Evolutionary conservation across 2,888 invertebrate species (phyloP).

Genomic region (Allygus modestus): DNA sequence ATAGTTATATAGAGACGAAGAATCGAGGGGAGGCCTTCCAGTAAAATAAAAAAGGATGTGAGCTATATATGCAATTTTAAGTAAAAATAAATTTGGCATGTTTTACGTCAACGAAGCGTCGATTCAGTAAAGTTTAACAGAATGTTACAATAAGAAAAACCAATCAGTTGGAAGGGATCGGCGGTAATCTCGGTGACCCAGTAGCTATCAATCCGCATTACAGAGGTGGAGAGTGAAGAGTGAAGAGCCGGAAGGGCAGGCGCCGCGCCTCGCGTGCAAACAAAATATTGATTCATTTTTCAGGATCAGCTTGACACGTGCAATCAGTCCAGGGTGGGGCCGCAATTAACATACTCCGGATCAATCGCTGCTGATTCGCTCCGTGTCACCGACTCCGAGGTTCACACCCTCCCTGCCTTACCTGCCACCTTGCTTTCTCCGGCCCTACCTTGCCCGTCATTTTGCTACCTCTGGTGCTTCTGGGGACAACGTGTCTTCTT

Average conservation of each 20-base stretch:
- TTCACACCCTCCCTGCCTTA: slow-evolving; percentile 26
- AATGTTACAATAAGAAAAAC: slow-evolving; percentile 19
- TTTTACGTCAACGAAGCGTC: too few relatives aligned
- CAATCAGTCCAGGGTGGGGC: slow-evolving; percentile 63
- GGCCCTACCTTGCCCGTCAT: too few relatives aligned
- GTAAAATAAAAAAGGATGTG: too few relatives aligned
- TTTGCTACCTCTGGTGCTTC: too few relatives aligned
- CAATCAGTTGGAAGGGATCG: slow-evolving; percentile 27
- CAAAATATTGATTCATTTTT: slow-evolving; percentile 67
- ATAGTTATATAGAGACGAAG: too few relatives aligned
- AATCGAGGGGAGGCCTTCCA: too few relatives aligned
- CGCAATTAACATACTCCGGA: slow-evolving; percentile 55
- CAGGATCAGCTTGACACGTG: slow-evolving; percentile 66
- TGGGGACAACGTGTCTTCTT: too few relatives aligned
- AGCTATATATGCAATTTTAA: too few relatives aligned
- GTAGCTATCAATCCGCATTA: slow-evolving; percentile 52
- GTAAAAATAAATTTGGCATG: too few relatives aligned
- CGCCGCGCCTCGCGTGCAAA: slow-evolving; percentile 63
- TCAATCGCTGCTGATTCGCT: slow-evolving; percentile 45
- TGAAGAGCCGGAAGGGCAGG: slow-evolving; percentile 53
- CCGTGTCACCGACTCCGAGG: slow-evolving; percentile 10
- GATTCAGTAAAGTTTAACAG: too few relatives aligned
- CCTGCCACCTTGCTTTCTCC: neutral
- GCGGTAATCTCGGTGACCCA: slow-evolving; percentile 19
- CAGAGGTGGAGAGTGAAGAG: slow-evolving; percentile 25